Evolutionary conservation across 2,888 invertebrate genomes (phyloP).

Genomic region (Pelosia muscerda): DNA sequence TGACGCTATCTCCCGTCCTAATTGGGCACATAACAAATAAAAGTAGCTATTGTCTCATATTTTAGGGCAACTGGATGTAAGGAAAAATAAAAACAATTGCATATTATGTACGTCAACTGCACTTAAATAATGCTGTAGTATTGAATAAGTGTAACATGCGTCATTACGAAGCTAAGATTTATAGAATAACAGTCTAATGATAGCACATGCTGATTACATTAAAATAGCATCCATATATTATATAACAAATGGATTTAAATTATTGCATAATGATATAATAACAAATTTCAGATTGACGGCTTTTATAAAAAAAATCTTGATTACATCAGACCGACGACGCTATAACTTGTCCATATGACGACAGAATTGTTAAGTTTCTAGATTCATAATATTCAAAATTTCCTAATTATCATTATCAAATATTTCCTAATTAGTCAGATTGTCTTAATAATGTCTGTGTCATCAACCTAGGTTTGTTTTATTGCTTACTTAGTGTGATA

Average conservation of each 20-base stretch:
- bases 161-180: neutral
- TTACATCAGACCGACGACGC: constrained; percentile 28
- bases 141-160: neutral
- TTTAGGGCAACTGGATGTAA: neutral
- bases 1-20: too few species aligned
- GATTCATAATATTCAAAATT: neutral
- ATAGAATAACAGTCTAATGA: constrained; percentile 2
- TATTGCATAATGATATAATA: constrained; percentile 17
- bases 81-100: neutral
- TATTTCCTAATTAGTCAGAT: too few species aligned
- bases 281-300: constrained; percentile 36
- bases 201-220: neutral
- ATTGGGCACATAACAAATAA: too few species aligned
- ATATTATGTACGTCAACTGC: neutral
- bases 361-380: constrained; percentile 29
- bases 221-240: neutral
- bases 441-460: too few species aligned
- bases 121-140: neutral
- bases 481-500: too few species aligned
- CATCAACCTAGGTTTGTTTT: neutral
- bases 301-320: constrained; percentile 20
- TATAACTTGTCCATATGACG: constrained; percentile 25
- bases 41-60: too few species aligned
- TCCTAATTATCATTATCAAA: too few species aligned
- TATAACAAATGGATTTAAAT: neutral